These are phyloP conservation scores for Chaetorhynchus papuensis DNA, from an alignment of 2,113 vertebrate species.

Conservation along the genomic window DNA sequence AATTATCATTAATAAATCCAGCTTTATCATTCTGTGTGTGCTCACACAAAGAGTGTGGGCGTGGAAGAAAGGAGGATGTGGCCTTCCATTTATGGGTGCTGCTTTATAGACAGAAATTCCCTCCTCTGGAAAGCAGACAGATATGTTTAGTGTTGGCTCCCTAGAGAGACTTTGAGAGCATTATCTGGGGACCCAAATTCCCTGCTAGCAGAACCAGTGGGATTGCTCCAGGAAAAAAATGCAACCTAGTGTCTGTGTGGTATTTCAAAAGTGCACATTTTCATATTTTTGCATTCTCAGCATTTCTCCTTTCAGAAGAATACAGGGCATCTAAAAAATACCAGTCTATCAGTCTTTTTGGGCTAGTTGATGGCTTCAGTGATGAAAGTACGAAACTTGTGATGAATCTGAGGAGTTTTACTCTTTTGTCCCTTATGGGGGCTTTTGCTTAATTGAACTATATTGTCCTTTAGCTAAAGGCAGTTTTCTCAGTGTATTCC, in stretches of 20 bases:
- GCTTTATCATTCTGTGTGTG: not conserved
- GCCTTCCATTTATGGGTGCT: not conserved
- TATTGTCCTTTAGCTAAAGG: not conserved
- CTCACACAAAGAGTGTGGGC: not conserved
- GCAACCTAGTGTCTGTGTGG: not conserved
- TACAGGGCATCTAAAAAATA: not conserved
- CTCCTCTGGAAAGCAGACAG: not conserved
- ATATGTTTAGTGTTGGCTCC: not conserved
- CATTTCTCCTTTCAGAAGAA: not conserved
- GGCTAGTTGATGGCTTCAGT: not conserved
- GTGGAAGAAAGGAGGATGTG: not conserved
- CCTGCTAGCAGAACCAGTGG: not conserved
- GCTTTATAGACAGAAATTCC: not conserved
- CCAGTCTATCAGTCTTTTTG: not conserved
- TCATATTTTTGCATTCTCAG: not conserved
- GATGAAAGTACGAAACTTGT: not conserved
- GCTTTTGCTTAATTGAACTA: not conserved
- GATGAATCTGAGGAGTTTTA: not conserved
- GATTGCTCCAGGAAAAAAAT: not conserved
- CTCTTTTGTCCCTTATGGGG: not conserved
- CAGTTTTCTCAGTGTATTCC: not conserved
- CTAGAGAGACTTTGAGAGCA: not conserved
- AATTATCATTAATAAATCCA: not conserved
- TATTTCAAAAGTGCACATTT: not conserved
- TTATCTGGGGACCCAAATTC: not conserved